A percentile compares a stretch with the other conserved stretches of the same genome.
These are phyloP conservation scores for Chrysemys picta DNA, from an alignment of 2,113 vertebrate species.

Conservation along the genomic window DNA sequence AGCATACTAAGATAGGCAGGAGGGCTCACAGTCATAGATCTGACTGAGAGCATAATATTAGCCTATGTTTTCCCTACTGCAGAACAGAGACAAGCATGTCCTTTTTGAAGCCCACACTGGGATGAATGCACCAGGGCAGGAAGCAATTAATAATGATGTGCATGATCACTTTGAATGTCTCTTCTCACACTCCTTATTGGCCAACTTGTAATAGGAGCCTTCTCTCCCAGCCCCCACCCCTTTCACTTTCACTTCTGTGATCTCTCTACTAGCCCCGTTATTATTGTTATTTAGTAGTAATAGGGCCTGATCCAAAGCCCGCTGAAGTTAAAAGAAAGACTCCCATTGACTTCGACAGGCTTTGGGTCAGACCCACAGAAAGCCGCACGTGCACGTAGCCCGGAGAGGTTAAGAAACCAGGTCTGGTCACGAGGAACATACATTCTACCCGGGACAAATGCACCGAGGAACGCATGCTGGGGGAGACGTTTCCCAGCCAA, in stretches of 20 bases:
- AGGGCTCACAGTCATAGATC: not conserved
- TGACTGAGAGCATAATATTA: not conserved
- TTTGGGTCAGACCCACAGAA: not conserved
- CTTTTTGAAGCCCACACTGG: not conserved
- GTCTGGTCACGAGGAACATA: not conserved
- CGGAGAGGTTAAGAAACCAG: not conserved
- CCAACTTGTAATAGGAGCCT: not conserved
- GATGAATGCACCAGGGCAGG: not conserved
- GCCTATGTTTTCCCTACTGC: slow-evolving; percentile 9
- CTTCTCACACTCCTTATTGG: slow-evolving; percentile 13
- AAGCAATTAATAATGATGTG: slow-evolving; percentile 41
- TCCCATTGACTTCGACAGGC: not conserved
- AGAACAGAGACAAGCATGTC: not conserved
- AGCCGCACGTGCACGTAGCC: not conserved
- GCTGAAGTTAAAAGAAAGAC: not conserved
- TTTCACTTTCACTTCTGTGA: not conserved
- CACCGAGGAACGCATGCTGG: not conserved
- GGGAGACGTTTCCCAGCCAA: not conserved
- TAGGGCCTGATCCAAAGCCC: not conserved
- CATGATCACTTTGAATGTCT: not conserved
- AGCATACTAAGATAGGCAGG: not conserved
- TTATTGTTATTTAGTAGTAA: not conserved
- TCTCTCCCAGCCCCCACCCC: not conserved
- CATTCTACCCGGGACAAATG: not conserved
- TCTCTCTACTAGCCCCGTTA: not conserved